Conservation (phyloP, 2,888 invertebrate species). For the Himalopsyche kuldschensis region DNA sequence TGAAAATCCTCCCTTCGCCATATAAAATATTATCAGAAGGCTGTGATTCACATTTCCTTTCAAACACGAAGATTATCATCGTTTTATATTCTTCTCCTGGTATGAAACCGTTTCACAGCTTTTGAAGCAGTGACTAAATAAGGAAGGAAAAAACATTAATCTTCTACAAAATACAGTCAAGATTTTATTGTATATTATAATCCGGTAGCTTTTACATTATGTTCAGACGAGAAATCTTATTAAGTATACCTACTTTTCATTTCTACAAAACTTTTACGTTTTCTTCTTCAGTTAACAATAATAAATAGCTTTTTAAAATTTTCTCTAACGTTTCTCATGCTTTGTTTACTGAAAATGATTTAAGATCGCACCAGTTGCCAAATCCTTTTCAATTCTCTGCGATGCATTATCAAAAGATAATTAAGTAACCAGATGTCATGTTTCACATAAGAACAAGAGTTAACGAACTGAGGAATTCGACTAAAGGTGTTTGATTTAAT, state of each 20-base stretch:
- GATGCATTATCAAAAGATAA: too few species aligned
- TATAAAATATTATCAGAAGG: background rate
- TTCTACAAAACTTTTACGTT: background rate
- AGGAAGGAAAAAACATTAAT: background rate
- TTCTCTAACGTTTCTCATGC: background rate
- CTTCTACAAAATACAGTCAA: background rate
- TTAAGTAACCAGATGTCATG: too few species aligned
- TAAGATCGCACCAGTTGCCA: background rate
- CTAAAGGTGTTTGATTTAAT: too few species aligned
- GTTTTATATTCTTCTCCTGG: background rate
- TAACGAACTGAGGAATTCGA: too few species aligned
- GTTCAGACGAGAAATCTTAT: background rate
- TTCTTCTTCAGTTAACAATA: background rate
- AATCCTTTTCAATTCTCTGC: background rate
- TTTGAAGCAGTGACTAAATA: background rate
- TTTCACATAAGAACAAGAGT: too few species aligned
- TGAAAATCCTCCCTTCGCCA: background rate
- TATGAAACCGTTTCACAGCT: background rate
- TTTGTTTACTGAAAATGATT: background rate
- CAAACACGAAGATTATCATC: background rate
- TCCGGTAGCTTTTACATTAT: background rate
- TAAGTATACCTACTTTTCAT: background rate
- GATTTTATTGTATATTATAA: background rate
- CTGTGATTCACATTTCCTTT: background rate
- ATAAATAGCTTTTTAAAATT: background rate